Conservation (phyloP, 1,140 invertebrate genomes). For the Drepana arcuata region DNA sequence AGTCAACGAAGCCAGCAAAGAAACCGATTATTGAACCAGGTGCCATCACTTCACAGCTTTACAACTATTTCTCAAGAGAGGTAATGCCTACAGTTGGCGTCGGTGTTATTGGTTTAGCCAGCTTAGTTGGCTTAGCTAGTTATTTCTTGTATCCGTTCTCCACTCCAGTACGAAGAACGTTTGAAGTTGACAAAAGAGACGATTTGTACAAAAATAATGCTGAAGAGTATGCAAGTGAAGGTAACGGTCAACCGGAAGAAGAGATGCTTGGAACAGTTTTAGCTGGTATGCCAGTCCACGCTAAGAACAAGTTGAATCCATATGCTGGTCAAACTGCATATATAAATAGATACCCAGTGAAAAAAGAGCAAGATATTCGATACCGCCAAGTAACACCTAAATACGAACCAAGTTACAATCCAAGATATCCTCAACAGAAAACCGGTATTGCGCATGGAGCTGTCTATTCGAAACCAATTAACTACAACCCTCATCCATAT, state of each 20-base stretch:
- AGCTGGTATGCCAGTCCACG: conserved; percentile 77
- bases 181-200: conserved; percentile 75
- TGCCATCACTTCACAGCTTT: conserved; percentile 80
- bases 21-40: conserved; percentile 66
- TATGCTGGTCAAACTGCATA: conserved; percentile 58
- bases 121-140: conserved; percentile 80
- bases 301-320: conserved; percentile 60
- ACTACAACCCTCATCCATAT: conserved; percentile 53
- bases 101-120: conserved; percentile 80
- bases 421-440: conserved; percentile 61
- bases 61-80: conserved; percentile 83
- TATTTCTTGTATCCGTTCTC: conserved; percentile 84
- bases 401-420: conserved; percentile 50
- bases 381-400: conserved; percentile 56
- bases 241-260: conserved; percentile 79
- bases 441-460: conserved; percentile 64
- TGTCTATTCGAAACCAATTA: conserved; percentile 55
- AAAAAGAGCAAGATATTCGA: conserved; percentile 62
- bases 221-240: conserved; percentile 75
- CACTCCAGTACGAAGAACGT: conserved; percentile 76
- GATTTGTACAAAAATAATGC: conserved; percentile 77
- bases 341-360: conserved; percentile 49
- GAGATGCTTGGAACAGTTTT: conserved; percentile 82
- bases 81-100: conserved; percentile 86
- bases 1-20: conserved; percentile 41